Base-by-base conservation (phyloP, 2,113 vertebrate genomes). In the Anas platyrhynchos region DNA sequence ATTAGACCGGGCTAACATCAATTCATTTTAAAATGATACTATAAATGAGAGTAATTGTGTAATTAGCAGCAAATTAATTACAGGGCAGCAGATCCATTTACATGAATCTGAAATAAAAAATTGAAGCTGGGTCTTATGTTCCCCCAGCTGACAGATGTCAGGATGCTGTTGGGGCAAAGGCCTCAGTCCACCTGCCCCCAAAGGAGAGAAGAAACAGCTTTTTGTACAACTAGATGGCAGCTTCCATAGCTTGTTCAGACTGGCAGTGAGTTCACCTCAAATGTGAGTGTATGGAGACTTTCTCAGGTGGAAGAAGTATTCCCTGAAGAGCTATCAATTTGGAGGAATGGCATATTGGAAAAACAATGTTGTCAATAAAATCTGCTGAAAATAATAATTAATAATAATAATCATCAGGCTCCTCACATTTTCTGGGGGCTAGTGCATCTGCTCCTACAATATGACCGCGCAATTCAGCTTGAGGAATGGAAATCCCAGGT, bases 1-100 rank as follows among this genome's bases (percentile, higher is more conserved):
- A 97, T 96, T 97, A 96, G 93, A 91, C 69, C 90, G 83, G 90
- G 91, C 76, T 96, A 95, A 90, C 87, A 91, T 92, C 46, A 96
- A 95, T 97, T 96, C 80, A 94, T 95, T 92, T 94, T 93, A 16
- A 94, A 96, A 86, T 94, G 91, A 92, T 96, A 91, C 63, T 74
- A 72, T 97, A 97, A 96, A 98, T 97, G 92, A 97, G 93, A 97
- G 93, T 97, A 97, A 97, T 97, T 97, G 91, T 83, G 90, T 97
- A 98, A 98, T 98, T 98, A 98, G 95, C 68, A 96, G 84, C 58
- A 96, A 97, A 97, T 97, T 96, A 96, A 96, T 97, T 96, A 97
- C 91, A 92, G 91, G 91, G 92, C 93, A 96, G 94, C 74, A 89
- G 83, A 95, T 84, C 83, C 86, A 96, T 95, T 95, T 97, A 93